These are phyloP conservation scores for Kryptolebias ocellatus DNA, from an alignment of 2,797 vertebrate species.

Conservation along the genomic window DNA sequence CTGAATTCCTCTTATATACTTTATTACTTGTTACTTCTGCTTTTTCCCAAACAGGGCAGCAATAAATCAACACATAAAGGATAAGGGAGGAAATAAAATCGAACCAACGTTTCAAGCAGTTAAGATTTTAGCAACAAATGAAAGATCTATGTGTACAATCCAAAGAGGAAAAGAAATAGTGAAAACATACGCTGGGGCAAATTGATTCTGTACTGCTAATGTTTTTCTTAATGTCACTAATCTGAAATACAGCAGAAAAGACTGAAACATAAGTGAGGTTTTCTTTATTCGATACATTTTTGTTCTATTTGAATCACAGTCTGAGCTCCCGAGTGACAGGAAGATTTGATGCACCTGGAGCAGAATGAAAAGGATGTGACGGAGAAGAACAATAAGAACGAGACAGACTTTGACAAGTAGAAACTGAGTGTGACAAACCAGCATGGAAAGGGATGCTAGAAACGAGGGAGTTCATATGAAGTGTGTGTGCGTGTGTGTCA, in stretches of 20 bases:
- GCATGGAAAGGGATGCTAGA: conserved; percentile 15
- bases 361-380: conserved; percentile 33
- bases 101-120: too few relatives aligned
- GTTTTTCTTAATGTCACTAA: neutral
- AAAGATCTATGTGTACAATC: too few relatives aligned
- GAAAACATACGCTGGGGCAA: too few relatives aligned
- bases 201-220: neutral
- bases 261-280: neutral
- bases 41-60: neutral
- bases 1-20: neutral
- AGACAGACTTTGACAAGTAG: conserved; percentile 26
- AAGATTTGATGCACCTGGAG: conserved; percentile 19
- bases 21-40: neutral
- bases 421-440: conserved; percentile 29
- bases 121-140: too few relatives aligned
- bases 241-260: neutral
- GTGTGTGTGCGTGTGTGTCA: neutral
- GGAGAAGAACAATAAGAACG: conserved; percentile 30
- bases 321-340: conserved; percentile 13
- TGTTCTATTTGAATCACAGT: conserved; percentile 4
- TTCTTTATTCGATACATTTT: conserved; percentile 7
- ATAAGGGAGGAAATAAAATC: too few relatives aligned
- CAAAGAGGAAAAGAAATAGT: too few relatives aligned
- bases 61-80: too few relatives aligned
- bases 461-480: conserved; percentile 3